Evolutionary conservation across 2,888 invertebrate species (phyloP), one percentile per base, ranked within the genome.

Genomic region (Thyatira batis): DNA sequence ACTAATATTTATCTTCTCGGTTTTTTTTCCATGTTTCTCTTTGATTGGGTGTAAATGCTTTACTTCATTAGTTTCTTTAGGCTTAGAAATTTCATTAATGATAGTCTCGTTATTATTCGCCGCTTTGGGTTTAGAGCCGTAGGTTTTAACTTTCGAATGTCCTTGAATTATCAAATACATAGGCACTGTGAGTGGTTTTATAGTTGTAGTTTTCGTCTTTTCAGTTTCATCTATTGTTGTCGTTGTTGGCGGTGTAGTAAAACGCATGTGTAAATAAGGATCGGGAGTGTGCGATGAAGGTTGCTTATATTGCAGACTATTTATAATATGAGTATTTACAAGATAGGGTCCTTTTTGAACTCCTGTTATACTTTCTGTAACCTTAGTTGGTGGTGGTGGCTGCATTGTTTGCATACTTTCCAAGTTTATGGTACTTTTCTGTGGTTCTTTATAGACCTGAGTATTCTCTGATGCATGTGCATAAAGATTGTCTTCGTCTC

Each of bases 121-220:
- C 28, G 75, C 55, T 68, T 84, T 85, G 54, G 92, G 92, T 59
- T 92, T 92, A 0, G 95, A 95, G 11, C 96, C 95, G 73, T 97
- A 97, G 0, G 95, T 96, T 87, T 96, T 96, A 0, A 97, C 96
- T 87, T 96, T 96, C 0, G 96, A 96, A 79, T 97, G 96, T 0
- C 96, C 96, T 82, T 97, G 96, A 67, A 96, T 96, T 25, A 97
- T 96, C 21, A 96, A 89, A 73, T 96, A 96, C 93, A 95, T 84
- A 0, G 95, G 94, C 51, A 94, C 92, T 1, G 89, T 85, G 0
- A 95, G 93, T 61, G 94, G 93, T 69, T 86, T 87, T 5, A n/a
- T n/a, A n/a, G 84, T 83, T 20, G 84, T 76, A 39, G 78, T 62
- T 60, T 77, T 81, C n/a, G 56, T 51, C 51, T 77, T 76, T 58